phyloP scores from a whole-genome alignment of 2,888 invertebrate genomes.

The Ashinkailepas kermadecensis region DNA sequence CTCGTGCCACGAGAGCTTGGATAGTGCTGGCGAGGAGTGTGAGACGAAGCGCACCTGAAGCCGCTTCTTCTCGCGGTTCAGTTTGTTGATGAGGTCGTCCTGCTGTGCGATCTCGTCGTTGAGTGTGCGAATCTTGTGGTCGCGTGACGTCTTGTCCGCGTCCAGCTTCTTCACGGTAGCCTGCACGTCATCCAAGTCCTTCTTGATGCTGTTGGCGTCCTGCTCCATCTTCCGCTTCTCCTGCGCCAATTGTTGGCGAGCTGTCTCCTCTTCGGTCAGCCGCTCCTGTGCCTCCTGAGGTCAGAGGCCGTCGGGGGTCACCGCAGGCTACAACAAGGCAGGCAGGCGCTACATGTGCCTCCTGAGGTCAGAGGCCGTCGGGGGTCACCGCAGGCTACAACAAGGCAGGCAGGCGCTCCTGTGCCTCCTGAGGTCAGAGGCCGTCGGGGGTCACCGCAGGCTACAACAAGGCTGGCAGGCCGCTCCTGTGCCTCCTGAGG shows the following conservation, averaged over 20 bases:
- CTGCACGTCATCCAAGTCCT: slow-evolving; percentile 45
- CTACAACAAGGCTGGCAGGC: slow-evolving; percentile 25
- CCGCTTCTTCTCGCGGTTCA: slow-evolving; percentile 51
- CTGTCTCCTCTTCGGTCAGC: slow-evolving; percentile 51
- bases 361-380: slow-evolving; percentile 47
- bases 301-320: neutral
- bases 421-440: slow-evolving; percentile 51
- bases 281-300: slow-evolving; percentile 55
- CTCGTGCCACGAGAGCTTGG: too few species aligned
- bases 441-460: too few species aligned
- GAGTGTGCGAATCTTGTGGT: slow-evolving; percentile 45
- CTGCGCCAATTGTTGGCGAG: slow-evolving; percentile 49
- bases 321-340: too few species aligned
- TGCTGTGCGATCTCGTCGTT: slow-evolving; percentile 52
- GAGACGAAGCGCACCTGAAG: slow-evolving; percentile 39
- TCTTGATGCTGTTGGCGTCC: slow-evolving; percentile 48
- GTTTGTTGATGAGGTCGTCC: slow-evolving; percentile 50
- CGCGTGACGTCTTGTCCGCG: slow-evolving; percentile 47
- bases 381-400: too few species aligned
- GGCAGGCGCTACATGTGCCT: slow-evolving; percentile 34
- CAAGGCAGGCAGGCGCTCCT: slow-evolving; percentile 44
- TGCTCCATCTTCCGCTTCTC: slow-evolving; percentile 50
- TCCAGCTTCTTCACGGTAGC: slow-evolving; percentile 38
- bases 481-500: slow-evolving; percentile 55
- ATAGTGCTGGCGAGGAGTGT: too few species aligned